Evolutionary conservation across 2,797 vertebrate species (phyloP).

Genomic region (Pygocentrus nattereri): DNA sequence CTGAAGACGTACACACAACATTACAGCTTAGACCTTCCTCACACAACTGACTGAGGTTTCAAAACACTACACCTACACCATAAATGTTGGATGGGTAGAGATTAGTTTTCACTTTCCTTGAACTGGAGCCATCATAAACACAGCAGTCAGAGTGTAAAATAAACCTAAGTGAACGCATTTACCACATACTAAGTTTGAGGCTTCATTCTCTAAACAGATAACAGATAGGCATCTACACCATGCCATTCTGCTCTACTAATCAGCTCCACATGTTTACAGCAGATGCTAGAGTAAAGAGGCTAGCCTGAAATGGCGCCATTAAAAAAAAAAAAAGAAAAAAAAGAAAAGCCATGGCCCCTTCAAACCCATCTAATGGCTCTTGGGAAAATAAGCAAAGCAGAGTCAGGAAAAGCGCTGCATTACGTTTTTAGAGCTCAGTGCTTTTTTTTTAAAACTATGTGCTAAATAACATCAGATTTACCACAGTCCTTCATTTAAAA

Average conservation of each 20-base stretch:
- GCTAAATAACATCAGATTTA: too few species aligned
- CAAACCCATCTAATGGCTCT: neutral
- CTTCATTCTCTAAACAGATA: neutral
- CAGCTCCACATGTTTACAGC: neutral
- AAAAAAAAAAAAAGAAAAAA: too few species aligned
- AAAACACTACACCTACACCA: neutral
- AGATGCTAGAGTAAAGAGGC: conserved; percentile 3
- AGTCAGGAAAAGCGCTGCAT: neutral
- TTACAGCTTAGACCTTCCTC: neutral
- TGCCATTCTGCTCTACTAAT: neutral
- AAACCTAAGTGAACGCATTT: neutral
- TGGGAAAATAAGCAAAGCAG: neutral
- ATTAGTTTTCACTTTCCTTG: neutral
- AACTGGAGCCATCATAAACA: neutral
- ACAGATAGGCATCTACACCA: neutral
- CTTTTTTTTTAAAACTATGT: too few species aligned
- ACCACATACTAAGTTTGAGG: neutral
- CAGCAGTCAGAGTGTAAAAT: neutral
- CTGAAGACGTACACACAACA: conserved; percentile 68
- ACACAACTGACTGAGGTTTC: neutral
- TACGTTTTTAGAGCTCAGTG: neutral
- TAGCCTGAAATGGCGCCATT: conserved; percentile 26
- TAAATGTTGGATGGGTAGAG: neutral
- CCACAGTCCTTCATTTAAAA: too few species aligned
- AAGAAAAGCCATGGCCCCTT: conserved; percentile 6